A percentile compares a stretch with the other conserved stretches of the same genome.
Conservation (phyloP, 2,113 vertebrate species). For the Xiphophorus couchianus region DNA sequence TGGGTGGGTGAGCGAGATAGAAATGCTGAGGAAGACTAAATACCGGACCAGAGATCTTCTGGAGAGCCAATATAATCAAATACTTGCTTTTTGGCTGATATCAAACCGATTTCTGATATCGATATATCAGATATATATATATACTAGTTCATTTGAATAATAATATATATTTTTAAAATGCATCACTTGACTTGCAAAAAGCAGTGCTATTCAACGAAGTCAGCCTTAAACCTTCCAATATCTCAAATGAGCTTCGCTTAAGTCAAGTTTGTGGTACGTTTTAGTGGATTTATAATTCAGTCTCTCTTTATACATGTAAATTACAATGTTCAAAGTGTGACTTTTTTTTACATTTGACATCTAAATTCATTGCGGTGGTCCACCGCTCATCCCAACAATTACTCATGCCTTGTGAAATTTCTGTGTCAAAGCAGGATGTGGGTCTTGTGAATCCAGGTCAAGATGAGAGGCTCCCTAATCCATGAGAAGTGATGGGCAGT, state of each 20-base stretch:
- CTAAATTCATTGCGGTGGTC: background rate
- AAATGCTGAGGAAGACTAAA: too few species aligned
- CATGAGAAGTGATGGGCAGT: constrained; percentile 25
- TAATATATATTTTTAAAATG: too few species aligned
- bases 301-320: background rate
- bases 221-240: constrained; percentile 13
- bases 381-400: background rate
- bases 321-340: background rate
- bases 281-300: background rate
- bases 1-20: too few species aligned
- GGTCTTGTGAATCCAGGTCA: constrained; percentile 63
- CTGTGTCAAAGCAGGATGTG: constrained; percentile 42
- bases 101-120: too few species aligned
- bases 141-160: background rate
- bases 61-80: too few species aligned
- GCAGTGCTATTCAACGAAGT: background rate
- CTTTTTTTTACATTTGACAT: background rate
- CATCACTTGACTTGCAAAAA: constrained; percentile 1
- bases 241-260: background rate
- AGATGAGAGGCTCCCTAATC: constrained; percentile 65
- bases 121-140: too few species aligned
- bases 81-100: too few species aligned
- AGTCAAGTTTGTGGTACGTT: background rate
- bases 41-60: too few species aligned
- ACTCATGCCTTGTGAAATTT: constrained; percentile 10